Percentiles rank a stretch among this genome's conserved stretches.
Conservation (phyloP, 30 jellyfish, hydroid and myxozoan genomes). For the Nemopilema nomurai region DNA sequence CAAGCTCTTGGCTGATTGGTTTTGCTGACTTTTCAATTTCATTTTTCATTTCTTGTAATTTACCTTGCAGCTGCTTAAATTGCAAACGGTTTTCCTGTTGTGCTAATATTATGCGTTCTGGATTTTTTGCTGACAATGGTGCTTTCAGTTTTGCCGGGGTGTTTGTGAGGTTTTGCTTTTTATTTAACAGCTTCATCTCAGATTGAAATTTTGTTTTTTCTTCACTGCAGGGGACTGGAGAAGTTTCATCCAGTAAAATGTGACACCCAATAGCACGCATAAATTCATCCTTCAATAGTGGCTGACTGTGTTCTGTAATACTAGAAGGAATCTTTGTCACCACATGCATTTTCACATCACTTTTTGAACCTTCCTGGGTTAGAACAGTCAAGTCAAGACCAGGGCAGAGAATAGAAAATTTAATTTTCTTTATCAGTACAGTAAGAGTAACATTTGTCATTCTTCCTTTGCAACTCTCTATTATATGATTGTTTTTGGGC, state of each 20-base stretch:
- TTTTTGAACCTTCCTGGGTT: background rate
- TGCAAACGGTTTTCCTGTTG: conserved; percentile 29
- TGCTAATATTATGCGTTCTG: conserved; percentile 33
- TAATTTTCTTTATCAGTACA: conserved; percentile 29
- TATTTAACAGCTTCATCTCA: conserved; percentile 11
- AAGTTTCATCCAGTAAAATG: background rate
- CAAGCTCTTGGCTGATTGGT: conserved; percentile 12
- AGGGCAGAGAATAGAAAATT: conserved; percentile 7
- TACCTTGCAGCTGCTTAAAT: conserved; percentile 43
- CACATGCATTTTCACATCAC: conserved; percentile 25
- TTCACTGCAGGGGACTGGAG: conserved; percentile 23
- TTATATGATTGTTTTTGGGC: conserved; percentile 1
- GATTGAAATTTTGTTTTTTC: conserved; percentile 8
- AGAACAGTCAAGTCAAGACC: conserved; percentile 8
- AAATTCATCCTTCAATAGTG: conserved; percentile 25
- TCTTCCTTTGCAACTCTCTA: conserved; percentile 1
- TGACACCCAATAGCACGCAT: conserved; percentile 33
- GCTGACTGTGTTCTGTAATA: conserved; percentile 7
- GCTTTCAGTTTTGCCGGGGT: conserved; percentile 51
- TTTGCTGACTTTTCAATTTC: conserved; percentile 7
- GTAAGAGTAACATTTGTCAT: conserved; percentile 36
- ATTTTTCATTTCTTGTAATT: conserved; percentile 40
- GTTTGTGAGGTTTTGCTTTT: conserved; percentile 7
- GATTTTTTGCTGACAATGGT: conserved; percentile 30
- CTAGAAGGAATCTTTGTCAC: conserved; percentile 3